Evolutionary conservation across 2,113 vertebrate species (phyloP), one percentile per base, ranked within the genome.

Genomic region (Erythrolamprus reginae): DNA sequence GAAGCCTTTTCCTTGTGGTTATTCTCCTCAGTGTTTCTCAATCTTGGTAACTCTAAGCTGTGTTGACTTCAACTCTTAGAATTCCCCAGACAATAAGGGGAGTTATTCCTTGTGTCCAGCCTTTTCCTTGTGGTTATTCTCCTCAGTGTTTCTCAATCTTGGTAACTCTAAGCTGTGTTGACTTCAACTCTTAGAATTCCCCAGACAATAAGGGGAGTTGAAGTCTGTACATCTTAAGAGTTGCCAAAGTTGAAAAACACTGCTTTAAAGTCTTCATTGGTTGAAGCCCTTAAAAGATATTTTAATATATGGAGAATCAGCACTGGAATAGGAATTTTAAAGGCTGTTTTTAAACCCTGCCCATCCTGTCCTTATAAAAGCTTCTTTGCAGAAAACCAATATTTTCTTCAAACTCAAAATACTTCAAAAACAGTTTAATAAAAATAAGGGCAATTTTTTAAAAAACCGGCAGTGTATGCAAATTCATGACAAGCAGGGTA

Each of bases 341-440:
- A 65, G 86, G 23, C 53, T 84, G 13, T 61, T 90, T 90, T 61
- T 38, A 84, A 55, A 1, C 86, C 92, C 88, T 70, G 55, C n/a
- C 10, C 50, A 23, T 7, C 48, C 10, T 7, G 23, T 10, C 3
- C 24, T 56, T 10, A 38, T 58, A 55, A 85, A 55, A 3, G 0
- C 3, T n/a, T 87, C 33, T 86, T 86, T 42, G 38, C 15, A 92
- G 77, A 26, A 28, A 83, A 55, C 24, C 24, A 12, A 19, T 47
- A 24, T 91, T 17, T 85, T 88, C 26, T 88, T 88, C 38, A 53
- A 90, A 26, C 55, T 86, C 10, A 70, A 70, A 33, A 90, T 93
- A 92, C 33, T 7, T 88, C 56, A 42, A 77, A 58, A 61, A 13
- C 3, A 0, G 0, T 33, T 83, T 89, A 45, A 93, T n/a, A 2